These are phyloP conservation scores for Sinella curviseta DNA, from an alignment of 1,140 invertebrate genomes.

Conservation along the genomic window DNA sequence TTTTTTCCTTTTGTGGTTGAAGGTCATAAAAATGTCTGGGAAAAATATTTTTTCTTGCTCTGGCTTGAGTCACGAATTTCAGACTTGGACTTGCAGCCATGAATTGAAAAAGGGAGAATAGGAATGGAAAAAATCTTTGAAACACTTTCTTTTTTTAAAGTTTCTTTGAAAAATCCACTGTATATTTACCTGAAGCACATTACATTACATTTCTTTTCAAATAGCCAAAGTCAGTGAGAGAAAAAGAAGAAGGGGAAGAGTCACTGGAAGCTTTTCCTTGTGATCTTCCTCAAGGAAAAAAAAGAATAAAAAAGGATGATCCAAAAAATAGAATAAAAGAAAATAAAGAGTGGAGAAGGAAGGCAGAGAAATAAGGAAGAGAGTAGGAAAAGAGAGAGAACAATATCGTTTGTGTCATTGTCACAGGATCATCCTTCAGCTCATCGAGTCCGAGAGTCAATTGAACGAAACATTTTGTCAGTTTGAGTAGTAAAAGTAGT, in stretches of 20 bases:
- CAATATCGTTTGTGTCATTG: background rate
- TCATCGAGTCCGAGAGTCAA: background rate
- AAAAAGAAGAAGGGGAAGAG: background rate
- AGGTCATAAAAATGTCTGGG: conserved; percentile 5
- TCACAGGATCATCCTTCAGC: background rate
- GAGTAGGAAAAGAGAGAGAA: background rate
- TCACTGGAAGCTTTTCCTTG: background rate
- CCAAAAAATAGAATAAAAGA: background rate
- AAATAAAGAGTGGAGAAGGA: no score
- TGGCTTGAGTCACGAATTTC: background rate
- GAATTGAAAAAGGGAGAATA: background rate
- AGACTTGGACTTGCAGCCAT: background rate
- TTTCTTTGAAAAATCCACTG: background rate
- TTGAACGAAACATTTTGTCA: background rate
- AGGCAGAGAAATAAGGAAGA: background rate
- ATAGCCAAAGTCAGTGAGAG: background rate
- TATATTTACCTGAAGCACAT: background rate
- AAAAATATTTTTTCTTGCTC: background rate
- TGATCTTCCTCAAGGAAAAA: background rate
- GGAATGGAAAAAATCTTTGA: background rate
- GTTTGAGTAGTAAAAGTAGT: background rate
- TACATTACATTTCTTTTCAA: background rate
- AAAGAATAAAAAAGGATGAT: background rate
- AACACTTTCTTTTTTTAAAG: background rate
- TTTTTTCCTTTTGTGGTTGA: background rate